phyloP scores from a whole-genome alignment of 2,888 invertebrate genomes.

The Plebejus anna region DNA sequence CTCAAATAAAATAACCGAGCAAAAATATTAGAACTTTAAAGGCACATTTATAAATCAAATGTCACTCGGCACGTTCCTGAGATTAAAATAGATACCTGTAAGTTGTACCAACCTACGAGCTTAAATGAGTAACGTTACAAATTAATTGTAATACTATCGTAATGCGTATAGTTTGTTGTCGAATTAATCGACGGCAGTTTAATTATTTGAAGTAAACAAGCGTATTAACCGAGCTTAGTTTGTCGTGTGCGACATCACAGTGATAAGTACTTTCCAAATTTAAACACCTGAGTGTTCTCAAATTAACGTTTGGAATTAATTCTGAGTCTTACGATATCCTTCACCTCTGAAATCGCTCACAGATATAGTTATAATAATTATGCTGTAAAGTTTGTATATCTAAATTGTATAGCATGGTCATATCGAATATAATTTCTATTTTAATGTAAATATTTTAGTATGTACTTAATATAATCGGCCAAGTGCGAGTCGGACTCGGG shows the following conservation, averaged over 20 bases:
- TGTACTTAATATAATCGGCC: neutral
- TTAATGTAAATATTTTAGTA: neutral
- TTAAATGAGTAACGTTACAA: neutral
- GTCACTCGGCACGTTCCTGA: neutral
- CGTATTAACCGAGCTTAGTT: conserved; percentile 9
- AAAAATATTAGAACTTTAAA: neutral
- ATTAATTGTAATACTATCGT: neutral
- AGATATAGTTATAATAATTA: neutral
- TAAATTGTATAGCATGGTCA: neutral
- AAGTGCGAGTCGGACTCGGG: too few relatives aligned
- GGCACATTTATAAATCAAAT: neutral
- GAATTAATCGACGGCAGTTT: neutral
- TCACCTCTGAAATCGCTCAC: neutral
- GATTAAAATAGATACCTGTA: neutral
- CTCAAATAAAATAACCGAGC: neutral
- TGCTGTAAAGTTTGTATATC: neutral
- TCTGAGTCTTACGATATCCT: neutral
- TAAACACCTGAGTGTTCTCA: conserved; percentile 9
- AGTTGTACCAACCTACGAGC: neutral
- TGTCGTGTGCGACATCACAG: conserved; percentile 1
- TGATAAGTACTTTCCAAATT: conserved; percentile 4
- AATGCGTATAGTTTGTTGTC: neutral
- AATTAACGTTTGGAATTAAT: conserved; percentile 13
- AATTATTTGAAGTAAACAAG: conserved; percentile 15
- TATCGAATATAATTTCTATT: neutral